Base-by-base conservation (phyloP, 2,113 vertebrate genomes). In the Psilopogon haemacephalus region DNA sequence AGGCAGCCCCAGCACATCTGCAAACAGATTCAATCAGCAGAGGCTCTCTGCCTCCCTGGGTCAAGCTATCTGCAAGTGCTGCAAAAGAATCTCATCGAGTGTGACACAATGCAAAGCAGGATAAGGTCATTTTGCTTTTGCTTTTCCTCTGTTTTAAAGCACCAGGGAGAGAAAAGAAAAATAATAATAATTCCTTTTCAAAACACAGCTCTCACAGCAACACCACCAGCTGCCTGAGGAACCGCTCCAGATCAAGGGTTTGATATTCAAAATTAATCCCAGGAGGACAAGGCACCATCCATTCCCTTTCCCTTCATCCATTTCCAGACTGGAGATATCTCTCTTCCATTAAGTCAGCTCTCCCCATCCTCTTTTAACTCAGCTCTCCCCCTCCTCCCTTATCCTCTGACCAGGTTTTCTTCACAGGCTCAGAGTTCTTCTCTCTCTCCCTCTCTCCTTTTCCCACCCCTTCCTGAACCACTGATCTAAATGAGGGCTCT, bases 21-120 rank as follows among this genome's bases (percentile, higher is more conserved):
- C 95, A 97, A 97, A 97, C 91, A 97, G 95, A 97, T 96, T 97
- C 97, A 97, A 95, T 97, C 95, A 96, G 94, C 95, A 94, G 82
- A 82, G 89, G 84, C 87, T 96, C 95, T 95, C 97, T 94, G 89
- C 87, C 93, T 95, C 94, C 26, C 85, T 84, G 88, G 96, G 95
- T 96, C 93, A 96, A 70, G 77, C 86, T 94, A 82, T 85, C 95
- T 44, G 70, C 81, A 84, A 95, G 90, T 40, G 69, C 84, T 55
- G 82, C 88, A 83, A 90, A 81, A 91, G 88, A 95, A 74, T 85
- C 83, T 77, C 89, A 95, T 88, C 44, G 40, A 95, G 84, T 76
- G 59, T 83, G 90, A 95, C 80, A 89, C 14, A 86, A 88, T 78
- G 72, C 90, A 94, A 90, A 94, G 93, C 84, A 91, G 90, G 88